These are phyloP conservation scores for Pitangus sulphuratus DNA, from an alignment of 2,797 vertebrate genomes.

Conservation along the genomic window DNA sequence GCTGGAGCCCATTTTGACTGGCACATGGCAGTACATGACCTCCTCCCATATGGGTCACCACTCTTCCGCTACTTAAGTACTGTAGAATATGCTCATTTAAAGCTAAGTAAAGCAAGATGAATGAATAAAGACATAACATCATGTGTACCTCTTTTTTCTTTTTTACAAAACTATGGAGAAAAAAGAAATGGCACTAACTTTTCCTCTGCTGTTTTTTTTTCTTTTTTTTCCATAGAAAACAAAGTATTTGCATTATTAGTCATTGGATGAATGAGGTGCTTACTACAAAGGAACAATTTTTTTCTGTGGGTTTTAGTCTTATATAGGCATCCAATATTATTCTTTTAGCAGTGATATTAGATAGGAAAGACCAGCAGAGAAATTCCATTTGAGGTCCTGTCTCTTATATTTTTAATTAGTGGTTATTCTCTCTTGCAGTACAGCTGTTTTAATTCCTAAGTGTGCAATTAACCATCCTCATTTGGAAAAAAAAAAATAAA, in stretches of 20 bases:
- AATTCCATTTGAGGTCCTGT: neutral
- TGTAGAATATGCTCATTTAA: neutral
- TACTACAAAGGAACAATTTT: neutral
- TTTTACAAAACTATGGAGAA: neutral
- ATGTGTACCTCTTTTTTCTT: neutral
- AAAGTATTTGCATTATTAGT: neutral
- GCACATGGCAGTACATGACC: neutral
- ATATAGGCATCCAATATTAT: neutral
- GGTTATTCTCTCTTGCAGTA: neutral
- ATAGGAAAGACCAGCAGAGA: neutral
- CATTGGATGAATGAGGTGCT: neutral
- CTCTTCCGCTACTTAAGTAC: neutral
- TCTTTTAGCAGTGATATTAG: neutral
- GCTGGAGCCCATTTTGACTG: neutral
- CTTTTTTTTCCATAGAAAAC: neutral
- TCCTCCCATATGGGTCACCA: neutral
- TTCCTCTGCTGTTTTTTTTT: neutral
- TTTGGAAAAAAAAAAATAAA: neutral
- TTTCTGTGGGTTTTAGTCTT: neutral
- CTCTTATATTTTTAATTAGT: neutral
- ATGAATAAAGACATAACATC: neutral
- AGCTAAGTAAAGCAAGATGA: neutral
- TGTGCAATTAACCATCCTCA: neutral
- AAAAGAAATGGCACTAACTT: neutral
- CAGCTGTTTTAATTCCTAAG: neutral